Evolutionary conservation across 2,797 vertebrate genomes (phyloP).

Genomic region (Pitangus sulphuratus): DNA sequence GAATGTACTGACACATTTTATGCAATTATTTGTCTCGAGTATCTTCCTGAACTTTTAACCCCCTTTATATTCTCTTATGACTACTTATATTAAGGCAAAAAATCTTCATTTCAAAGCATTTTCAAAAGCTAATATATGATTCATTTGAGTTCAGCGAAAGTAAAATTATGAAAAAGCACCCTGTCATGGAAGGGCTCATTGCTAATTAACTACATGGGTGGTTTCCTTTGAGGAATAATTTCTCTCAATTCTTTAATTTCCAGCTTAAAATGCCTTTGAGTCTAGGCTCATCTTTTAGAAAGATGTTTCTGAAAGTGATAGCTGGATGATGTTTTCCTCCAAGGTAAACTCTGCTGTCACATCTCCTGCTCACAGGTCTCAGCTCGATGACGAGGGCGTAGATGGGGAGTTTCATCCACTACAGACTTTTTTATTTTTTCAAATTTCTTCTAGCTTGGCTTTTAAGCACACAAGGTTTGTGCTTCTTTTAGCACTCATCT

Average conservation of each 20-base stretch:
- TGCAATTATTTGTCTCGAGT: slow-evolving; percentile 58
- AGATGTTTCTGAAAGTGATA: neutral
- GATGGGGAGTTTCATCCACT: neutral
- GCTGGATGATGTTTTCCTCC: neutral
- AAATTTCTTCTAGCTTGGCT: neutral
- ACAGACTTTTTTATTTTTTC: neutral
- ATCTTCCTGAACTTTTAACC: slow-evolving; percentile 53
- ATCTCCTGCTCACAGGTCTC: neutral
- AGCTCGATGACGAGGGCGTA: neutral
- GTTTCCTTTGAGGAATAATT: slow-evolving; percentile 39
- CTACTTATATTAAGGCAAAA: neutral
- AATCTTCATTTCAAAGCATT: slow-evolving; percentile 23
- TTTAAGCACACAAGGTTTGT: neutral
- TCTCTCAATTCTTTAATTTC: neutral
- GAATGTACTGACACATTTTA: slow-evolving; percentile 13
- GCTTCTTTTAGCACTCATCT: neutral
- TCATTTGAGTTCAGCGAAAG: slow-evolving; percentile 11
- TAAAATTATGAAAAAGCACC: slow-evolving; percentile 10
- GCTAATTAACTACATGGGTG: slow-evolving; percentile 30
- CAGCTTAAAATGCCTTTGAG: neutral
- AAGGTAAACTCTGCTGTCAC: neutral
- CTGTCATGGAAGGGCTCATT: neutral
- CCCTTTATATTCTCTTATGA: neutral
- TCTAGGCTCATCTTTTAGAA: neutral
- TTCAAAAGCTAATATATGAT: slow-evolving; percentile 13